Conservation (phyloP, 2,797 vertebrate genomes). For the Diplodus sargus region DNA sequence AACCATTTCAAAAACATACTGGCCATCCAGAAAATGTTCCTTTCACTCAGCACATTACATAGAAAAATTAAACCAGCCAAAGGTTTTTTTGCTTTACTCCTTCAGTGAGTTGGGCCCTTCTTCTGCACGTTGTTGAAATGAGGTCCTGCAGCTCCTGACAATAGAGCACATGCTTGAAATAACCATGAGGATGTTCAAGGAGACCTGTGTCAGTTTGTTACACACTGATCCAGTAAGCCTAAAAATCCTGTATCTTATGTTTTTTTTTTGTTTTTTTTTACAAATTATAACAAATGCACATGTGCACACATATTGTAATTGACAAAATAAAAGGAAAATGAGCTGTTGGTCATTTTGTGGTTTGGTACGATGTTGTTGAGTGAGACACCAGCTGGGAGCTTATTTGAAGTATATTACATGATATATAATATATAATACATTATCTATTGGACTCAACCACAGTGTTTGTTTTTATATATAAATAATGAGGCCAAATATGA, state of each 20-base stretch:
- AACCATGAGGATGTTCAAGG: not conserved
- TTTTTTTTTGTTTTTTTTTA: not conserved
- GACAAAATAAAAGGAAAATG: not conserved
- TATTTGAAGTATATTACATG: not conserved
- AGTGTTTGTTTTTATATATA: not conserved
- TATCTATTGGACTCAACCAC: not conserved
- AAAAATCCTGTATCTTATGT: not conserved
- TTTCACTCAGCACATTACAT: not conserved
- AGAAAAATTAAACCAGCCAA: not conserved
- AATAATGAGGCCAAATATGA: not conserved
- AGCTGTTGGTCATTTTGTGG: not conserved
- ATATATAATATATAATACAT: too few relatives aligned
- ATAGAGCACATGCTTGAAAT: slow-evolving; percentile 4
- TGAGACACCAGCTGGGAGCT: not conserved
- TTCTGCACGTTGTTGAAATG: slow-evolving; percentile 20
- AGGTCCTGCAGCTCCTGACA: slow-evolving; percentile 1
- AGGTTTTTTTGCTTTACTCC: not conserved
- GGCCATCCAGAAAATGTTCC: not conserved
- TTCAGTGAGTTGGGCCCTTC: not conserved
- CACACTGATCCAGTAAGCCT: not conserved
- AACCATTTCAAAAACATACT: not conserved
- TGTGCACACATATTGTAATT: not conserved
- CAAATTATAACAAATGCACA: not conserved
- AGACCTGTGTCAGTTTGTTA: not conserved
- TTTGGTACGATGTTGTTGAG: not conserved